Conservation (phyloP, 2,888 invertebrate genomes). For the Folsomia candida region DNA sequence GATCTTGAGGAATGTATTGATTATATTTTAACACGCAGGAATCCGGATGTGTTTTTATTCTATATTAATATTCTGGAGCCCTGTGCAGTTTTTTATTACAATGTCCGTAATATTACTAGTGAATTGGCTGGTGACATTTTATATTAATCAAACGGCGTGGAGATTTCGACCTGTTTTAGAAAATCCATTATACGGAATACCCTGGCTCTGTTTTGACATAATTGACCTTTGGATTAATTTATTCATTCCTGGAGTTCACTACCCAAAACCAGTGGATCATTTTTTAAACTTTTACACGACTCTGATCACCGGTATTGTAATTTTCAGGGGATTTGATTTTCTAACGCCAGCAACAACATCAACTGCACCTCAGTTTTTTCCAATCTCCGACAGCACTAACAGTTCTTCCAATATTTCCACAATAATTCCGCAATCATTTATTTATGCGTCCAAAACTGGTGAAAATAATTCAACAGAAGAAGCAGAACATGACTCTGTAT, state of each 20-base stretch:
- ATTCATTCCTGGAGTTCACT: conserved; percentile 25
- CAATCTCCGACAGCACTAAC: neutral
- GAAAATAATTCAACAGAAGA: neutral
- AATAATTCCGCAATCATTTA: neutral
- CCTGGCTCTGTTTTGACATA: conserved; percentile 19
- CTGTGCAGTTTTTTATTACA: conserved; percentile 16
- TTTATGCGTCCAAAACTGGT: neutral
- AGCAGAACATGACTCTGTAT: neutral
- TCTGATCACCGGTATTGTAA: conserved; percentile 10
- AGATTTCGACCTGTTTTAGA: conserved; percentile 24
- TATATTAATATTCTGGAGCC: conserved; percentile 18
- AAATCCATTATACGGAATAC: conserved; percentile 21
- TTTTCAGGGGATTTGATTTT: conserved; percentile 18
- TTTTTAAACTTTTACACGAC: conserved; percentile 24
- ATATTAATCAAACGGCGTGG: conserved; percentile 20
- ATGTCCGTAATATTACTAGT: conserved; percentile 5
- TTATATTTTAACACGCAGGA: conserved; percentile 10
- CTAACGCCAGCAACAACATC: neutral
- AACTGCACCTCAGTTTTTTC: neutral
- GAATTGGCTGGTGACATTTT: conserved; percentile 12
- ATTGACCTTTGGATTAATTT: conserved; percentile 24
- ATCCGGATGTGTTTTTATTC: conserved; percentile 28
- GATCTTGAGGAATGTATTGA: too few relatives aligned
- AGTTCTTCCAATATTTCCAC: neutral
- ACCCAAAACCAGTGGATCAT: conserved; percentile 22